phyloP scores from a whole-genome alignment of 2,888 invertebrate species.

The Perizoma affinitatum region DNA sequence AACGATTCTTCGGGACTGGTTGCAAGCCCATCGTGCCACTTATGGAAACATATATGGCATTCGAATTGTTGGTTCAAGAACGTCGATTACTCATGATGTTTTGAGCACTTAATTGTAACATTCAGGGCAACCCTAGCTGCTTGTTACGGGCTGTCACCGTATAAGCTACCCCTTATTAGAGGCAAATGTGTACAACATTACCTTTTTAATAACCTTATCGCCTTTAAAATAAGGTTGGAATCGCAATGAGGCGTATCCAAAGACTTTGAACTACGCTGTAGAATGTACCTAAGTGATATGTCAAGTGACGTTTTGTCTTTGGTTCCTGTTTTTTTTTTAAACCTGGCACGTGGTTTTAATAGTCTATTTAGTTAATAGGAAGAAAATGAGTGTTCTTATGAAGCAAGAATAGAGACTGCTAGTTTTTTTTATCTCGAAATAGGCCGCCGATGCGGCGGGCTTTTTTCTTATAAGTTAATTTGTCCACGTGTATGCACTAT shows the following conservation, averaged over 20 bases:
- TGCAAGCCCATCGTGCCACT: too few relatives aligned
- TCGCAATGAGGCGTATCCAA: not conserved
- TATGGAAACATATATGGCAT: too few relatives aligned
- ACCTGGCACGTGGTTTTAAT: slow-evolving; percentile 13
- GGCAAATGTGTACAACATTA: slow-evolving; percentile 13
- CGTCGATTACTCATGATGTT: too few relatives aligned
- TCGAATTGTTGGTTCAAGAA: too few relatives aligned
- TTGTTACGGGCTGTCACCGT: slow-evolving; percentile 34
- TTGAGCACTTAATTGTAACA: too few relatives aligned
- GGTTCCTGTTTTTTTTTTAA: slow-evolving; percentile 11
- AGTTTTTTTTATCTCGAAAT: too few relatives aligned
- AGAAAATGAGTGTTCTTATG: too few relatives aligned
- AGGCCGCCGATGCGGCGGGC: too few relatives aligned
- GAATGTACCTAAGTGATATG: slow-evolving; percentile 15
- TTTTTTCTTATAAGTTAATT: too few relatives aligned
- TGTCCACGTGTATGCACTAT: too few relatives aligned
- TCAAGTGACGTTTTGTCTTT: slow-evolving; percentile 23
- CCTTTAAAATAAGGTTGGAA: slow-evolving; percentile 4
- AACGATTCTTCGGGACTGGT: too few relatives aligned
- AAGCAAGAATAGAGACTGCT: too few relatives aligned
- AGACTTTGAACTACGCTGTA: not conserved
- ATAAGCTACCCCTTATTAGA: slow-evolving; percentile 28
- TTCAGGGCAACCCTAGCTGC: slow-evolving; percentile 21
- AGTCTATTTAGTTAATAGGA: not conserved
- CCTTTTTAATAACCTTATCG: slow-evolving; percentile 1